These are phyloP conservation scores for Eurytemora carolleeae DNA, from an alignment of 1,140 invertebrate genomes.

Conservation along the genomic window DNA sequence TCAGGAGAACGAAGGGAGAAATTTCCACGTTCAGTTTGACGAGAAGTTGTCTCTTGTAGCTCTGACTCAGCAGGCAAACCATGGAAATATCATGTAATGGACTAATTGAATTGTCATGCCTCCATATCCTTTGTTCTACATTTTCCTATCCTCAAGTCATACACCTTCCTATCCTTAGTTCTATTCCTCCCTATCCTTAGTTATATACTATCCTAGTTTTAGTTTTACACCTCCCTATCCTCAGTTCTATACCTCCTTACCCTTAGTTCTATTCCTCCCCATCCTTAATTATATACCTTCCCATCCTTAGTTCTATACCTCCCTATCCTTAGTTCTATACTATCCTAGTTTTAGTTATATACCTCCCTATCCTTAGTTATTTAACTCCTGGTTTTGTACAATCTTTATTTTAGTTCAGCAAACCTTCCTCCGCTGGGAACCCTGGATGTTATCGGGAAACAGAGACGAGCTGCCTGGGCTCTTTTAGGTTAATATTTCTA, in stretches of 20 bases:
- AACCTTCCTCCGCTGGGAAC: conserved; percentile 67
- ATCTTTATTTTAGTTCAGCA: conserved; percentile 37
- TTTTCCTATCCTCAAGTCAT: too few species aligned
- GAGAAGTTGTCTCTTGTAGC: neutral
- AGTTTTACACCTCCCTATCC: too few species aligned
- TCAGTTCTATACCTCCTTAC: neutral
- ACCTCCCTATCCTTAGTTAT: neutral
- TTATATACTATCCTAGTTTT: too few species aligned
- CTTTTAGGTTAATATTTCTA: neutral
- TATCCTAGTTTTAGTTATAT: neutral
- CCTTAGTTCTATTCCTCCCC: neutral
- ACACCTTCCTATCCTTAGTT: neutral
- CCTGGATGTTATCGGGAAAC: conserved; percentile 80
- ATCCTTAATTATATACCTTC: neutral
- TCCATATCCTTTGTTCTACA: too few species aligned
- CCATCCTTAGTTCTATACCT: neutral
- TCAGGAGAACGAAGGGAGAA: neutral
- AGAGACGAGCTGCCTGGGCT: conserved; percentile 39
- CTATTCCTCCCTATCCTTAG: neutral
- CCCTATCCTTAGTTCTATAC: too few species aligned
- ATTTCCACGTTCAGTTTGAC: neutral
- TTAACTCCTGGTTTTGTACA: neutral
- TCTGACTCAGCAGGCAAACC: neutral
- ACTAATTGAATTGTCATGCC: neutral
- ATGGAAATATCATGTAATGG: neutral